phyloP scores from a whole-genome alignment of 2,888 invertebrate genomes.

The Pristionchus exspectatus region DNA sequence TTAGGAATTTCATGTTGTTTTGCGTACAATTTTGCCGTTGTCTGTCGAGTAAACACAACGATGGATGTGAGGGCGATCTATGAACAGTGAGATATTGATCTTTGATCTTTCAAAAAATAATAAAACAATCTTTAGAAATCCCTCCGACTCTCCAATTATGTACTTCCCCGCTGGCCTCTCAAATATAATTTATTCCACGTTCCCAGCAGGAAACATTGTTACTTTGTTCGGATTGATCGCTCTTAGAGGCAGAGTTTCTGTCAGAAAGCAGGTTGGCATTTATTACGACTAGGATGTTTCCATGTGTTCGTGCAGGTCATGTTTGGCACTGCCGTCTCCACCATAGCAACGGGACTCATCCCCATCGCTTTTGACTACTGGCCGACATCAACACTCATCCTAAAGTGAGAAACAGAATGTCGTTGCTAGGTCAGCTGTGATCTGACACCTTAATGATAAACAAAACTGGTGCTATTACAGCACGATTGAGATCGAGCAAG shows the following conservation, averaged over 20 bases:
- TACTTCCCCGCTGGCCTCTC: constrained; percentile 50
- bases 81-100: constrained; percentile 19
- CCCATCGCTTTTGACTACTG: constrained; percentile 52
- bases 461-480: too few species aligned
- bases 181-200: constrained; percentile 51
- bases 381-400: constrained; percentile 53
- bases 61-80: constrained; percentile 26
- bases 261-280: constrained; percentile 23
- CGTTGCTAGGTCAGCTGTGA: background rate
- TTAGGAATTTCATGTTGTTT: constrained; percentile 55
- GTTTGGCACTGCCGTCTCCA: constrained; percentile 50
- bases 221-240: constrained; percentile 47
- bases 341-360: constrained; percentile 53
- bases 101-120: background rate
- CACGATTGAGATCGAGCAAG: too few species aligned
- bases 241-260: background rate
- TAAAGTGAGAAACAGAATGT: constrained; percentile 36
- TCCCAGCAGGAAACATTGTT: constrained; percentile 53
- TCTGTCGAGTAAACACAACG: constrained; percentile 53
- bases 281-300: background rate
- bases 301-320: background rate
- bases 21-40: constrained; percentile 57
- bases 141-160: constrained; percentile 39
- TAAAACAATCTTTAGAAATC: background rate
- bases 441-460: too few species aligned